Percentiles rank a stretch among this genome's conserved stretches.
These are phyloP conservation scores for Drosophila subpulchrella DNA, from an alignment of 1,140 invertebrate species.

Conservation along the genomic window DNA sequence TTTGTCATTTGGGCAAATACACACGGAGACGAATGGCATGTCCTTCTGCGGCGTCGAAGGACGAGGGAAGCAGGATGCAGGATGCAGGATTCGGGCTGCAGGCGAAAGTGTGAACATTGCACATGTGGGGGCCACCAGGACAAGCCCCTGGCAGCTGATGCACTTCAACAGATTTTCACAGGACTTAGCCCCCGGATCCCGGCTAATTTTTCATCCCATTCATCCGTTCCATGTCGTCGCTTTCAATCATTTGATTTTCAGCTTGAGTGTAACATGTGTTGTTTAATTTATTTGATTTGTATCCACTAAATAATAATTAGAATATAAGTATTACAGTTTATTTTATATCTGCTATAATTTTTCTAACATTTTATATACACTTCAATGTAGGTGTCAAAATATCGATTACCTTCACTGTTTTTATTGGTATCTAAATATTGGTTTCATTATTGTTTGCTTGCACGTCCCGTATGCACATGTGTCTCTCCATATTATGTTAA, in stretches of 20 bases:
- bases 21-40: constrained; percentile 66
- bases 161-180: constrained; percentile 58
- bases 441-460: background rate
- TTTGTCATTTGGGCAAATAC: constrained; percentile 80
- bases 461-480: background rate
- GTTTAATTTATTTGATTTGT: background rate
- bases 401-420: background rate
- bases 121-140: constrained; percentile 37
- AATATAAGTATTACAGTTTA: background rate
- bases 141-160: constrained; percentile 33
- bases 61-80: background rate
- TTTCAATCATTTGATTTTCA: constrained; percentile 17
- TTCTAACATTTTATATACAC: background rate
- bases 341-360: background rate
- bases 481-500: background rate
- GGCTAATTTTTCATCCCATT: constrained; percentile 38
- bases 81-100: constrained; percentile 10
- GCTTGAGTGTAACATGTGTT: background rate
- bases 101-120: constrained; percentile 46
- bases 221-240: constrained; percentile 11
- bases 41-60: constrained; percentile 22
- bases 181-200: constrained; percentile 5
- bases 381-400: background rate
- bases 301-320: background rate
- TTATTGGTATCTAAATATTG: background rate